phyloP scores from a whole-genome alignment of 2,797 vertebrate species.

The Rhadinocentrus ornatus region DNA sequence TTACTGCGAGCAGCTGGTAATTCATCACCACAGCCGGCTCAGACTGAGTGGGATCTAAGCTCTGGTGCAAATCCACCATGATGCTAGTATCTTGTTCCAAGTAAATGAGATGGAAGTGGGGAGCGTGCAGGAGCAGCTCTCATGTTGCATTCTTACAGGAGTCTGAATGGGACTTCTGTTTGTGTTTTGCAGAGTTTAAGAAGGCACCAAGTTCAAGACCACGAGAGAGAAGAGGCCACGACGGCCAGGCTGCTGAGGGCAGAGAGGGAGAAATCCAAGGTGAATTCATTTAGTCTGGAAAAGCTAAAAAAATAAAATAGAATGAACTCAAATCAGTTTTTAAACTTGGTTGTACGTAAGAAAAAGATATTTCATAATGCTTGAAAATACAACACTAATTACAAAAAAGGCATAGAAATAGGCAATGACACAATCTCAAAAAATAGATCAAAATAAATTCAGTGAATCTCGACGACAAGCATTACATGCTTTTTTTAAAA shows the following conservation, averaged over 20 bases:
- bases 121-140: constrained; percentile 26
- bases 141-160: constrained; percentile 15
- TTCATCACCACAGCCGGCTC: constrained; percentile 71
- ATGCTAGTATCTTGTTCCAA: constrained; percentile 47
- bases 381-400: too few relatives aligned
- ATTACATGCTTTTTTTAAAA: not conserved
- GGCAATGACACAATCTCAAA: too few relatives aligned
- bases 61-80: constrained; percentile 56
- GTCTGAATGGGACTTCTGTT: constrained; percentile 14
- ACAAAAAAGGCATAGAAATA: too few relatives aligned
- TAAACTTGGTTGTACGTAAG: too few relatives aligned
- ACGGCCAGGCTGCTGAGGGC: constrained; percentile 84
- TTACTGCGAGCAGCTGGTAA: constrained; percentile 75
- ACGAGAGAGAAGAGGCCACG: constrained; percentile 78
- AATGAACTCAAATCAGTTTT: not conserved
- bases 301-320: not conserved
- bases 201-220: constrained; percentile 78
- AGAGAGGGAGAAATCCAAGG: constrained; percentile 88
- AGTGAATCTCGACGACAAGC: too few relatives aligned
- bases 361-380: too few relatives aligned
- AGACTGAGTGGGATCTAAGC: constrained; percentile 64
- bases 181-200: constrained; percentile 82
- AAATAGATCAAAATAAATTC: too few relatives aligned
- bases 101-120: constrained; percentile 17
- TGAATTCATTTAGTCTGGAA: constrained; percentile 45